Conservation (phyloP, 2,888 invertebrate genomes). For the Cephus pulcher region DNA sequence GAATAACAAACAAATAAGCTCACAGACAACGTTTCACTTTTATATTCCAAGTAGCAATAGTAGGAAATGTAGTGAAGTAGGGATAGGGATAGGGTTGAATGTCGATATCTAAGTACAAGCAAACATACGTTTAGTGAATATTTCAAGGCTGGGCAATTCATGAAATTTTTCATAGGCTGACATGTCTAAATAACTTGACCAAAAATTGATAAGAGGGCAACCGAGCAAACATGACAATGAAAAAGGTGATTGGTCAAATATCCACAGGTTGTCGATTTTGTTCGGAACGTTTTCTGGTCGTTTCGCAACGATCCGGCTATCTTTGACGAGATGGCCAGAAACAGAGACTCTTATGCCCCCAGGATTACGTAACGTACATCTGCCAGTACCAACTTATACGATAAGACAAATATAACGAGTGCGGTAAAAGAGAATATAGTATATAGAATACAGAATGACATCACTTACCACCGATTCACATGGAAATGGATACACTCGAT, state of each 20-base stretch:
- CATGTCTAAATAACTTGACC: background rate
- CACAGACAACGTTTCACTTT: too few species aligned
- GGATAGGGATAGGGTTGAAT: background rate
- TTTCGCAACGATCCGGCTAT: background rate
- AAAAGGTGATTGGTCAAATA: background rate
- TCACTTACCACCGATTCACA: background rate
- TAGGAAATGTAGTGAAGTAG: too few species aligned
- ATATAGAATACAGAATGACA: background rate
- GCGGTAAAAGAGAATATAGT: background rate
- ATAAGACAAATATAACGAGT: background rate
- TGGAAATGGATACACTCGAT: background rate
- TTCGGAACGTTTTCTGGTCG: background rate
- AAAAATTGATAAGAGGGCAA: background rate
- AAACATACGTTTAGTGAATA: background rate
- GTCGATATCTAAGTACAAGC: background rate
- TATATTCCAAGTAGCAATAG: too few species aligned
- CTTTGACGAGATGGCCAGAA: background rate
- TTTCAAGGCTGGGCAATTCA: background rate
- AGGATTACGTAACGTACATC: background rate
- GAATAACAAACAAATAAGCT: too few species aligned
- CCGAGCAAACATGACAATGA: background rate
- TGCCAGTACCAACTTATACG: background rate
- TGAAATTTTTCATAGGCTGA: background rate
- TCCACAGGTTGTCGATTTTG: constrained; percentile 2
- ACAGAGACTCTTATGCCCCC: too few species aligned